These are phyloP conservation scores for Metallyticus violacea DNA, from an alignment of 2,888 invertebrate species.

Conservation along the genomic window DNA sequence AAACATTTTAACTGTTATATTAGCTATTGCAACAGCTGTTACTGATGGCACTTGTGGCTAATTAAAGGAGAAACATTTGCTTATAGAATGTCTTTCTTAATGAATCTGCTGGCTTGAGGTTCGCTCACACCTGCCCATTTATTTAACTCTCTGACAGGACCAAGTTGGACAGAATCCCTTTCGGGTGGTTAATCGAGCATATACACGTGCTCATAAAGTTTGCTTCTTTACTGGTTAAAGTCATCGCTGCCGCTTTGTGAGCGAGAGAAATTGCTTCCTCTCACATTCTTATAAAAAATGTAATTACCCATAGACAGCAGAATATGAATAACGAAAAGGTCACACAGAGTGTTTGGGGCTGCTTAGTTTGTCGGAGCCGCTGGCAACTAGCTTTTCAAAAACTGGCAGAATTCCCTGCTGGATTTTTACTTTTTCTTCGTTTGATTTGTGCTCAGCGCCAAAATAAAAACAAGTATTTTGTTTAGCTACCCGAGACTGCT, in stretches of 20 bases:
- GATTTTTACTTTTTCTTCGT: no score
- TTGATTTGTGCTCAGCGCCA: no score
- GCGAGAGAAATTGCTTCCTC: background rate
- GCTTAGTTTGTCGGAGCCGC: no score
- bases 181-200: background rate
- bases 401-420: background rate
- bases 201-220: background rate
- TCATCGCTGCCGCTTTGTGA: no score
- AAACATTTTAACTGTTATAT: no score
- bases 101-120: background rate
- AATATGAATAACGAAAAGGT: background rate
- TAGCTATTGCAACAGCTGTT: background rate
- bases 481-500: no score
- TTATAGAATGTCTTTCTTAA: background rate
- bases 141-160: background rate
- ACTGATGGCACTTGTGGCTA: background rate
- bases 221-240: background rate
- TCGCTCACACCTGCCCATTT: background rate
- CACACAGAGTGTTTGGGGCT: no score
- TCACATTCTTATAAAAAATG: background rate
- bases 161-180: background rate
- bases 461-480: no score
- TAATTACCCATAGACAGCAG: background rate
- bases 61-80: background rate
- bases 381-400: no score